Base-by-base conservation (phyloP, 2,113 vertebrate species). In the Myrmophylax atrothorax region DNA sequence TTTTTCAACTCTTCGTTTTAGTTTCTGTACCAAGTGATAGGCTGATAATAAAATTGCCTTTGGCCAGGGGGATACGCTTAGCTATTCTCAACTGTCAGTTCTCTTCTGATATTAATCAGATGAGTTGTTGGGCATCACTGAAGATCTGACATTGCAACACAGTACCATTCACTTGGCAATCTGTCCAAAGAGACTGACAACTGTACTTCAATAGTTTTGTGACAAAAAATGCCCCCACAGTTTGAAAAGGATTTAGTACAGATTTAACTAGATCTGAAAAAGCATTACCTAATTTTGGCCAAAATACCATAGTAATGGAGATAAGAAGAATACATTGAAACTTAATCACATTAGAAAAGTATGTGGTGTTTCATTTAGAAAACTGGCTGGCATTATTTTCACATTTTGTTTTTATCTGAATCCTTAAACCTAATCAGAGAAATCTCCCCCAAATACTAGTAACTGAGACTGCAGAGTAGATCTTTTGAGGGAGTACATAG, bases 391-490 rank as follows among this genome's bases (percentile, higher is more conserved):
- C 49, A 38, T 26, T 77, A 64, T 29, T 72, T 63, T 49, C 23
- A 49, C 9, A 40, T 40, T 78, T 89, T 49, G 28, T 26, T 84
- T 47, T 56, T 58, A 46, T 13, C 44, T 40, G 18, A 87, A 47
- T 50, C 40, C 19, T 85, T 69, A 53, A 69, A 40, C 3, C 23
- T 4, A 73, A 49, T 28, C 29, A 69, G 24, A 66, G 12, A 83
- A 75, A 40, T 23, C 2, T 2, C 2, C 14, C 2, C 2, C 4
- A n/a, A 64, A 79, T 19, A 58, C 40, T 15, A 55, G 3, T 20
- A 83, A 55, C 33, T 18, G 44, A 77, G 19, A 68, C 10, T 68
- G 46, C 50, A 87, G 40, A 89, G 17, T 12, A 60, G 63, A 68
- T 37, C 9, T 14, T 62, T 28, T 28, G 23, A 33, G 19, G 6